phyloP scores from a whole-genome alignment of 2,113 vertebrate species.

The Chaetodon trifascialis region DNA sequence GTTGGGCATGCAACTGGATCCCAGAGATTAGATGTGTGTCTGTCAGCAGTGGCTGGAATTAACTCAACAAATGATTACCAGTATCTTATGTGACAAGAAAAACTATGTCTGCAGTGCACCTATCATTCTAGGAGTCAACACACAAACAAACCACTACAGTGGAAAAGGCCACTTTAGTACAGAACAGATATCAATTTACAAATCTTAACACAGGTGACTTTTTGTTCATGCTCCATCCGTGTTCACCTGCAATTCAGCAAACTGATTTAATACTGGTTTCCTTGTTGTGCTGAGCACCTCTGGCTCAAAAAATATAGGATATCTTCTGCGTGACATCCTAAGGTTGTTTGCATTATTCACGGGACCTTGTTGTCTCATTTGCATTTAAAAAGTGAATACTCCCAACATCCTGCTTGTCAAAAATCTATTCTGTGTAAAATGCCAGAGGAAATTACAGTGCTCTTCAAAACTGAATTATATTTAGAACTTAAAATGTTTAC shows the following conservation, averaged over 20 bases:
- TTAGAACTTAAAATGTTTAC: not conserved
- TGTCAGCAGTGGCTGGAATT: not conserved
- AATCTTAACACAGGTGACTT: constrained; percentile 18
- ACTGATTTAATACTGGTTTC: not conserved
- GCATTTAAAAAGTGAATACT: constrained; percentile 25
- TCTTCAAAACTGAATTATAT: not conserved
- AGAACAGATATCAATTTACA: not conserved
- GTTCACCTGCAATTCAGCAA: not conserved
- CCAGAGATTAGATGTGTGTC: not conserved
- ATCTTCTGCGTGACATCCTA: constrained; percentile 16
- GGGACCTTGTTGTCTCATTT: constrained; percentile 16
- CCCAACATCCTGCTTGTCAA: constrained; percentile 5
- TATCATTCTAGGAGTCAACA: not conserved
- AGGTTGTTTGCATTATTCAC: constrained; percentile 37
- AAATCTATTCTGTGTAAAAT: not conserved
- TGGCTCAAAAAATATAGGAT: constrained; percentile 18
- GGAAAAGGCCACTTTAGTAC: not conserved
- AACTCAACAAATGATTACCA: not conserved
- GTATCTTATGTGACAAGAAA: not conserved
- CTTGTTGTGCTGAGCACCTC: constrained; percentile 19
- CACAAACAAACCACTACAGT: not conserved
- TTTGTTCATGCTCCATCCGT: not conserved
- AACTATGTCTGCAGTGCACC: not conserved
- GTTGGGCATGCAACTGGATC: not conserved
- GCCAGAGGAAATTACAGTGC: not conserved